These are phyloP conservation scores for Aegithalos caudatus DNA, from an alignment of 2,113 vertebrate species.

Conservation along the genomic window DNA sequence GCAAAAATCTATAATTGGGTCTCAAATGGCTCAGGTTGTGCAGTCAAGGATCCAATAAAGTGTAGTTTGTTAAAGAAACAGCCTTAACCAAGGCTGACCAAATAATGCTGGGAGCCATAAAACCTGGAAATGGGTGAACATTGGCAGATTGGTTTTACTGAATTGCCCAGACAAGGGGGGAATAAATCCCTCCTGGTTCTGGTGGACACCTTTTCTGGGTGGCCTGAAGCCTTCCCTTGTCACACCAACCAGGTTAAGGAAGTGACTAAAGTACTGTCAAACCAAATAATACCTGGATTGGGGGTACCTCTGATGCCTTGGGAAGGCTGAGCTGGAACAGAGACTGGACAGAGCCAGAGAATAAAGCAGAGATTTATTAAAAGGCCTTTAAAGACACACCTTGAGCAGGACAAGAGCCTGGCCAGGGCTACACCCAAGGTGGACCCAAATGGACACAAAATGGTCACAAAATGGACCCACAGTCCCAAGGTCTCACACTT, in stretches of 20 bases:
- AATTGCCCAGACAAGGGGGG: background rate
- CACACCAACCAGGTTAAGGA: background rate
- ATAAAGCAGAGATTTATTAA: too few species aligned
- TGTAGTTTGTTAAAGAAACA: background rate
- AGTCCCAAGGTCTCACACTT: too few species aligned
- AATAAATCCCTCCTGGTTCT: background rate
- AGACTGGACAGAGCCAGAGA: too few species aligned
- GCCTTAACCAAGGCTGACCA: too few species aligned
- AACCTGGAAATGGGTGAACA: background rate
- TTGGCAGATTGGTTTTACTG: background rate
- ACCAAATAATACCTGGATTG: background rate
- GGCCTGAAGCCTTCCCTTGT: background rate
- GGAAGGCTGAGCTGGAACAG: too few species aligned
- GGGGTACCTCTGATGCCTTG: background rate
- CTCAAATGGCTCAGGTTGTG: background rate
- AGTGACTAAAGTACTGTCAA: background rate
- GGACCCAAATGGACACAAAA: too few species aligned
- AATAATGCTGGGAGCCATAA: background rate
- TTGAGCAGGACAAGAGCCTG: too few species aligned
- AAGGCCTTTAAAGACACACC: too few species aligned
- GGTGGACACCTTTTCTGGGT: background rate
- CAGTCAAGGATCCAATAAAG: background rate
- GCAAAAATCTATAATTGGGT: background rate
- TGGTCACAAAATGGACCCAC: too few species aligned
- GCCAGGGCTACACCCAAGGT: too few species aligned